Evolutionary conservation across 2,113 vertebrate species (phyloP).

Genomic region (Xiphophorus hellerii): DNA sequence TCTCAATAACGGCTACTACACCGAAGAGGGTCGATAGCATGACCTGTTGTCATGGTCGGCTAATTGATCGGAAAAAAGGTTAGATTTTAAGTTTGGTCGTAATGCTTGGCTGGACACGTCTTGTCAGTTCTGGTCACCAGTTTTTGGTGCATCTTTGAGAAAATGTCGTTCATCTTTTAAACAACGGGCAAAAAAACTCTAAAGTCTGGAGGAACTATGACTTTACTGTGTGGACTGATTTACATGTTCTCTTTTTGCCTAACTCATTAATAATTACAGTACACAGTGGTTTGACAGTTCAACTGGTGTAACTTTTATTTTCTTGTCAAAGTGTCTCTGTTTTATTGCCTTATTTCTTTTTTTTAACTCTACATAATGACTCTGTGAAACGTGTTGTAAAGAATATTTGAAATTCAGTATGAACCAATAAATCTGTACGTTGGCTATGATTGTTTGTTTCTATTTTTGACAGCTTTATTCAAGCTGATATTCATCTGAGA

Average conservation of each 20-base stretch:
- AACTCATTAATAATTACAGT: constrained; percentile 15
- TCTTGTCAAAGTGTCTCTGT: constrained; percentile 22
- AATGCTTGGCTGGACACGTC: too few species aligned
- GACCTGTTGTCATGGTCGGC: background rate
- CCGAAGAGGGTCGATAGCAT: background rate
- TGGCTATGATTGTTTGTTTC: constrained; percentile 19
- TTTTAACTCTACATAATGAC: constrained; percentile 49
- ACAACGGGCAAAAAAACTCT: background rate
- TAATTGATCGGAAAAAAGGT: background rate
- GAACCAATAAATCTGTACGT: constrained; percentile 62
- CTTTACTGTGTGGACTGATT: constrained; percentile 6
- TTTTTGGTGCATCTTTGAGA: background rate
- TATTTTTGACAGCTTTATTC: background rate
- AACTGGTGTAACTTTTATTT: constrained; percentile 37
- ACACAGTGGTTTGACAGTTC: constrained; percentile 21
- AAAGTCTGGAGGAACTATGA: background rate
- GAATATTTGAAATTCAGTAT: constrained; percentile 22
- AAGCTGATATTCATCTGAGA: background rate
- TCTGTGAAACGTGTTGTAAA: constrained; percentile 40
- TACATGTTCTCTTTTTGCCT: constrained; percentile 25
- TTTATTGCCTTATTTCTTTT: constrained; percentile 51
- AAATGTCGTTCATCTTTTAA: background rate
- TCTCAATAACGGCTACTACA: background rate
- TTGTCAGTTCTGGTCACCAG: too few species aligned
- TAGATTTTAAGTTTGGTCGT: background rate